A percentile compares a stretch with the other conserved stretches of the same genome.
These are phyloP conservation scores for Cheilosia scutellata DNA, from an alignment of 2,888 invertebrate genomes.

Conservation along the genomic window DNA sequence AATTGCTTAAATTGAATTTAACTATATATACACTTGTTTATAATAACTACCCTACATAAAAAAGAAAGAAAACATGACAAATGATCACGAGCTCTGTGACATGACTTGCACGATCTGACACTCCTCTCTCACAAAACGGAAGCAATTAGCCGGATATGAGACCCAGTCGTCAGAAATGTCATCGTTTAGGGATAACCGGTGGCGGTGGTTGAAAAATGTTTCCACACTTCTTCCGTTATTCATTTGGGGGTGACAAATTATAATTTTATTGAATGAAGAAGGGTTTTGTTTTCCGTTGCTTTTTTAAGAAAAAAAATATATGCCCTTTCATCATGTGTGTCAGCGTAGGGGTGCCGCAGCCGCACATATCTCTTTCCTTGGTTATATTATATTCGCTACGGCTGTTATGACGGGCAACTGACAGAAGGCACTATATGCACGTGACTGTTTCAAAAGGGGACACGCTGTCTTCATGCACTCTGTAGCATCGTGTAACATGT, in stretches of 20 bases:
- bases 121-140: slow-evolving; percentile 57
- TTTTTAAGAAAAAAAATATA: slow-evolving; percentile 36
- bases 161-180: slow-evolving; percentile 66
- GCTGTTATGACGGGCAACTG: slow-evolving; percentile 71
- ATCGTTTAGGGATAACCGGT: slow-evolving; percentile 74
- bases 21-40: neutral
- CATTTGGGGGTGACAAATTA: slow-evolving; percentile 72
- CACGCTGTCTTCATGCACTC: slow-evolving; percentile 41
- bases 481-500: slow-evolving; percentile 50
- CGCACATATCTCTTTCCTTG: slow-evolving; percentile 17
- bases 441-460: slow-evolving; percentile 54
- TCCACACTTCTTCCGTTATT: slow-evolving; percentile 59
- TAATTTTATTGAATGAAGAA: slow-evolving; percentile 66
- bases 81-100: slow-evolving; percentile 45
- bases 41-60: neutral
- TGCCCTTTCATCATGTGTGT: slow-evolving; percentile 55
- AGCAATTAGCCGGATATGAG: slow-evolving; percentile 71
- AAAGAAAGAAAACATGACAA: slow-evolving; percentile 37
- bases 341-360: slow-evolving; percentile 42
- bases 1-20: neutral
- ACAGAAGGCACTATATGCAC: slow-evolving; percentile 66
- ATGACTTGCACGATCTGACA: slow-evolving; percentile 51
- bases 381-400: slow-evolving; percentile 60
- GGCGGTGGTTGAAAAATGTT: slow-evolving; percentile 35
- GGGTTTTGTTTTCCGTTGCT: slow-evolving; percentile 64